phyloP scores from a whole-genome alignment of 2,888 invertebrate species.

The Lysandra coridon region DNA sequence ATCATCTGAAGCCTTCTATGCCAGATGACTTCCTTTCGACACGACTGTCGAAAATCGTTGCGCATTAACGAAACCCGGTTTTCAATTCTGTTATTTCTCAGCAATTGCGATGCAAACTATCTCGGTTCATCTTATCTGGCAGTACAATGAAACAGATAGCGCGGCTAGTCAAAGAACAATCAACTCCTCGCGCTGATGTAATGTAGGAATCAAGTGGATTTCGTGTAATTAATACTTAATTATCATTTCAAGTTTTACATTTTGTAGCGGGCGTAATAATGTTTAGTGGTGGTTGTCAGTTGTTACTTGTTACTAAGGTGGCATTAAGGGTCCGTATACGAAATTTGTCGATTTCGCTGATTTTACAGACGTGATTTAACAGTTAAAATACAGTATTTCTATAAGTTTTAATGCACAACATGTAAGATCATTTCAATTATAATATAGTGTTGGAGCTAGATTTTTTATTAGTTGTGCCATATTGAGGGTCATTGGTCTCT shows the following conservation, averaged over 20 bases:
- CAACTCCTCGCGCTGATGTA: background rate
- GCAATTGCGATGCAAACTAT: constrained; percentile 9
- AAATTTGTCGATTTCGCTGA: too few species aligned
- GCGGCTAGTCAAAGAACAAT: constrained; percentile 24
- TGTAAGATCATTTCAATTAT: too few species aligned
- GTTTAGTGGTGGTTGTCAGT: background rate
- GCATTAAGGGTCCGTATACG: too few species aligned
- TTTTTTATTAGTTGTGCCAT: too few species aligned
- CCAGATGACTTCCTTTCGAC: background rate
- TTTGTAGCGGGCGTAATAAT: background rate
- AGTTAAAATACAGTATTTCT: too few species aligned
- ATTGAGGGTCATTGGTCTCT: too few species aligned
- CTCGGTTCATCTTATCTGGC: constrained; percentile 18
- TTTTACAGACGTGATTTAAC: too few species aligned
- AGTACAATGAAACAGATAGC: constrained; percentile 25
- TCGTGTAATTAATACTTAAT: background rate
- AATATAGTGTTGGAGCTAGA: too few species aligned
- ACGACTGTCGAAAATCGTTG: background rate
- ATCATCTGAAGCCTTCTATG: background rate
- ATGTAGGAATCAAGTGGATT: constrained; percentile 10
- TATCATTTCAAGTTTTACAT: constrained; percentile 8
- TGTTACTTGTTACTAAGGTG: background rate
- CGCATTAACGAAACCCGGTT: background rate
- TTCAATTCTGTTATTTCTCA: constrained; percentile 8
- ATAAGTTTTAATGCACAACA: too few species aligned